Evolutionary conservation across 2,797 vertebrate genomes (phyloP), one percentile per base, ranked within the genome.

Genomic region (Geotrypetes seraphini): DNA sequence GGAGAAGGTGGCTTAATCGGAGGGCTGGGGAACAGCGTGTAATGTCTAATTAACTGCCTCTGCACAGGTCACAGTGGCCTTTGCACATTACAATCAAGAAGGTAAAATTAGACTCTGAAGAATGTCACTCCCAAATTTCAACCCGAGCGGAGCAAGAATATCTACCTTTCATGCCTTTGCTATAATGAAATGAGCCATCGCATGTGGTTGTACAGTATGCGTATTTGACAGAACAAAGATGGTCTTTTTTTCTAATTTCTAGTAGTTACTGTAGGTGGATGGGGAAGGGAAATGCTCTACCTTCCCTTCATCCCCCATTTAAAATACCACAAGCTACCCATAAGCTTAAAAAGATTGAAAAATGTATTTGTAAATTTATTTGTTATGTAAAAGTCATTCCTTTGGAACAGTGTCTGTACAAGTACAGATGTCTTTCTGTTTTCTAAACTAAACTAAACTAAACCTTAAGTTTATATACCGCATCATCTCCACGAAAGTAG

Each of bases 21-120:
- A 18, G 43, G 26, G 43, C 23, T 45, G 39, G 47, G 5, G 28
- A 47, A 22, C 22, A 28, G 8, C 15, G 4, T 16, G 28, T 15
- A 39, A 47, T 43, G 53, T 46, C 33, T 29, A 33, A 12, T 48
- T 28, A 36, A 40, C 31, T 35, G 45, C 7, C 31, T 34, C 22
- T 20, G 19, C 40, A 4, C 33, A 21, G 47, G 28, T 40, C 33
- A 30, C 27, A 31, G 3, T 32, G 35, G 33, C 34, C 21, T 1
- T 34, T 14, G 31, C 28, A 0, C 9, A 11, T 31, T 36, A 15
- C 40, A 28, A 2, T 22, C 0, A 1, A 9, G 3, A 22, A 31
- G n/a, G 16, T 27, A 26, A 27, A 43, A 49, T 26, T 0, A 23
- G 23, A 40, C 23, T 11, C 10, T 9, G 8, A 27, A 40, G 31